These are phyloP conservation scores for Zaprionus ornatus DNA, from an alignment of 1,140 invertebrate species.

Conservation along the genomic window DNA sequence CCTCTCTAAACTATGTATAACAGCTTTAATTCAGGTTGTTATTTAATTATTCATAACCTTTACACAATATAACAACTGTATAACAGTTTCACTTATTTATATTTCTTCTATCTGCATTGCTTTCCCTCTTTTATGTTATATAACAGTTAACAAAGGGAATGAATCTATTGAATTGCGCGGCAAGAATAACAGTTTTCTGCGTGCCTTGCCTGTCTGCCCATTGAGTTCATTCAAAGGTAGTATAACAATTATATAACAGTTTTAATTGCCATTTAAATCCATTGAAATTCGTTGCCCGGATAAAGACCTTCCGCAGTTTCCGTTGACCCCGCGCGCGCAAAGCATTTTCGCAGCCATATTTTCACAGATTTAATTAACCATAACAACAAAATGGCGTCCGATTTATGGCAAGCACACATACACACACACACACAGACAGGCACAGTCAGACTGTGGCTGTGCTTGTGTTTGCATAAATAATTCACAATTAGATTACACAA, in stretches of 20 bases:
- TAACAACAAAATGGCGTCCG: slow-evolving; percentile 56
- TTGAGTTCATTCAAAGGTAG: background rate
- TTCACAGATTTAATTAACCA: slow-evolving; percentile 56
- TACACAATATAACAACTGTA: background rate
- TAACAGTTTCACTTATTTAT: background rate
- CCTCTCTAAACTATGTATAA: too few relatives aligned
- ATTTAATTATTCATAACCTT: background rate
- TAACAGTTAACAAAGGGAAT: background rate
- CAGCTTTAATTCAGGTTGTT: too few relatives aligned
- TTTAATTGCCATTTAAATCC: background rate
- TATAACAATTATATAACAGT: slow-evolving; percentile 16
- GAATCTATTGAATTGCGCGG: background rate
- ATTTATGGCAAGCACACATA: slow-evolving; percentile 42
- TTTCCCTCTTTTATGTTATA: background rate
- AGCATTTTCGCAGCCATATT: slow-evolving; percentile 2
- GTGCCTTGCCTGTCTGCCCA: background rate
- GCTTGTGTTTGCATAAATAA: slow-evolving; percentile 73
- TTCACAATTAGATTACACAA: slow-evolving; percentile 77
- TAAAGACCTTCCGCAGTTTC: background rate
- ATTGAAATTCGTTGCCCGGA: background rate
- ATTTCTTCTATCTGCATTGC: background rate
- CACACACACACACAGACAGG: background rate
- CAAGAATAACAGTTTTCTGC: background rate
- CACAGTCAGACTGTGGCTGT: slow-evolving; percentile 12
- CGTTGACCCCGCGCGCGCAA: background rate